Conservation (phyloP, 2,888 invertebrate genomes). For the Oxyteleia sp. region DNA sequence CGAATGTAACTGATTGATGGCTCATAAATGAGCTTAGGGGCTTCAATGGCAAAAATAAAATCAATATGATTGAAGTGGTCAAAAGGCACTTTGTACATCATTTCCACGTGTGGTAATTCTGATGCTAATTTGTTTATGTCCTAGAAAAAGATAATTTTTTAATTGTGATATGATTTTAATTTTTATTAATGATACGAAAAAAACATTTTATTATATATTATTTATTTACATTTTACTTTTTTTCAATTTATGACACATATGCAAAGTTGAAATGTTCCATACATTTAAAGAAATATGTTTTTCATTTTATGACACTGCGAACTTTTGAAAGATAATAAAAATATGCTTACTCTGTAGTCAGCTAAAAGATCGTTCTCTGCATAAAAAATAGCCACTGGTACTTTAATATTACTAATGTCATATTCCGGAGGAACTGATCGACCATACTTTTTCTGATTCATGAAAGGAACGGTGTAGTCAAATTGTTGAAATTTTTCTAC, state of each 20-base stretch:
- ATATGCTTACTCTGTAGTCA: constrained; percentile 82
- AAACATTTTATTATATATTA: too few relatives aligned
- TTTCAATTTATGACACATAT: too few relatives aligned
- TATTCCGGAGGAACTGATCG: constrained; percentile 89
- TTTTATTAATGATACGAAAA: too few relatives aligned
- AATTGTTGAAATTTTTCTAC: constrained; percentile 88
- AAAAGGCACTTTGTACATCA: constrained; percentile 77
- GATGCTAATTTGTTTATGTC: constrained; percentile 89
- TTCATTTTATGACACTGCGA: too few relatives aligned
- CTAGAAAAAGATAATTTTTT: too few relatives aligned
- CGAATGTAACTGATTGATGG: constrained; percentile 75
- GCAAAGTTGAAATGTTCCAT: too few relatives aligned
- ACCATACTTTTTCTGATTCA: constrained; percentile 89
- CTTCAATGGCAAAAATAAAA: constrained; percentile 79
- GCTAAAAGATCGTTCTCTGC: constrained; percentile 91
- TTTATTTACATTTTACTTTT: too few relatives aligned
- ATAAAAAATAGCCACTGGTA: constrained; percentile 91
- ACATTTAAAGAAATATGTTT: too few relatives aligned
- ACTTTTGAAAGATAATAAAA: too few relatives aligned
- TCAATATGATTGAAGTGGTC: constrained; percentile 82
- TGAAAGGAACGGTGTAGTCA: constrained; percentile 88
- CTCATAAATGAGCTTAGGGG: constrained; percentile 78
- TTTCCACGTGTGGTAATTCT: constrained; percentile 88
- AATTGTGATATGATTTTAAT: too few relatives aligned
- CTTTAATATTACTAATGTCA: constrained; percentile 89